Base-by-base conservation (phyloP, 2,888 invertebrate species). In the Ferdinandea cuprea region DNA sequence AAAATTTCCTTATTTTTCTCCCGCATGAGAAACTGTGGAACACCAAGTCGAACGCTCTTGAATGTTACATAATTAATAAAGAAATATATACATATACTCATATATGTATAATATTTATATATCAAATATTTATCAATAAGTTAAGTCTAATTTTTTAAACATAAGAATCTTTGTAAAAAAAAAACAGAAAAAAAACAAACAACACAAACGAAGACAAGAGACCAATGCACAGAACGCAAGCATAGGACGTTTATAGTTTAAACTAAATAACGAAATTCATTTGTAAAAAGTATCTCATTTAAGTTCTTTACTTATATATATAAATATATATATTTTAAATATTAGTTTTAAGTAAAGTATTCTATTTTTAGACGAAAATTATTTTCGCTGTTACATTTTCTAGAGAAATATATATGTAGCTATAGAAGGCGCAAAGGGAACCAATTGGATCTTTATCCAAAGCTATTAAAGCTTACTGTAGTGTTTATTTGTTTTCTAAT, bases 271-370 rank as follows among this genome's bases (percentile, higher is more conserved):
- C 19, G 13, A 58, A 69, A 63, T 58, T 76, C 80, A 80, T 77
- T 68, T 81, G 81, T 81, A 81, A 81, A 81, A 81, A 81, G 81
- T 76, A 77, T 77, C 46, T 81, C 81, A 77, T 77, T 50, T 81
- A 81, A 81, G 80, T 58, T 71, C 17, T 72, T 25, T 28, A n/a
- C n/a, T 15, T 1, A 42, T 30, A 30, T 52, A 52, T 52, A 52
- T 28, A 52, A 19, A 21, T 42, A 3, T 48, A 40, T 35, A 35
- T 69, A 54, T 72, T 48, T 44, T 35, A 21, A 42, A 13, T 44
- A 9, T 35, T 73, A 73, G 66, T 7, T 28, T 8, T 79, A 73
- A 68, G 78, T 65, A 65, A 72, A 72, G 44, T 72, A 72, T 78
- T 65, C 72, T 65, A 72, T 72, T 50, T 42, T 78, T 52, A 78